phyloP scores from a whole-genome alignment of 2,113 vertebrate genomes.

The Seriola dumerili region DNA sequence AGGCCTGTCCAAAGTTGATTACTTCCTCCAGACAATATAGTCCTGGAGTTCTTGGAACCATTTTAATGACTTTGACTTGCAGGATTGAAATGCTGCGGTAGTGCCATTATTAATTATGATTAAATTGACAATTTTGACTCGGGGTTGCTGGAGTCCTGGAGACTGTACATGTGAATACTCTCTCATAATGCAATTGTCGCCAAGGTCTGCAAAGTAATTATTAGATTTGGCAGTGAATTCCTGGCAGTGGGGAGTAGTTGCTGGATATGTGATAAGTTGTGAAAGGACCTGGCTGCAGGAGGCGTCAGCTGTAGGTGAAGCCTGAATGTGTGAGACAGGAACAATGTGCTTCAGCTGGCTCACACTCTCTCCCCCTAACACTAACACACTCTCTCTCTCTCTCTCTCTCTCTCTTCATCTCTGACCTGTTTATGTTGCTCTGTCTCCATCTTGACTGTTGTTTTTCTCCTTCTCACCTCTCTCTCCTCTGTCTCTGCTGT shows the following conservation, averaged over 20 bases:
- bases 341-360: slow-evolving; percentile 41
- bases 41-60: slow-evolving; percentile 59
- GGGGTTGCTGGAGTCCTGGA: slow-evolving; percentile 51
- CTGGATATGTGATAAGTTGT: slow-evolving; percentile 54
- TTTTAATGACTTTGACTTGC: slow-evolving; percentile 73
- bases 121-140: slow-evolving; percentile 77
- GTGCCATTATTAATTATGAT: slow-evolving; percentile 79
- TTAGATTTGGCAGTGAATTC: slow-evolving; percentile 65
- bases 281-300: slow-evolving; percentile 58
- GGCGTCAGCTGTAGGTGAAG: slow-evolving; percentile 50
- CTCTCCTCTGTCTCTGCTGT: neutral
- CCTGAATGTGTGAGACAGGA: slow-evolving; percentile 55
- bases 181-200: slow-evolving; percentile 58
- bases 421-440: neutral
- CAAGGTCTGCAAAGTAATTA: slow-evolving; percentile 69
- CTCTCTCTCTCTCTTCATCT: slow-evolving; percentile 6
- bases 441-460: slow-evolving; percentile 2
- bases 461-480: neutral
- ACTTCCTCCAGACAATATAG: slow-evolving; percentile 67
- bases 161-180: slow-evolving; percentile 51
- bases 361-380: neutral
- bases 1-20: slow-evolving; percentile 77
- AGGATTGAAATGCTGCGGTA: slow-evolving; percentile 71
- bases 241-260: slow-evolving; percentile 33
- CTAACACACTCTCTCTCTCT: neutral